These are phyloP conservation scores for Dysidea cf. avara DNA, from an alignment of 37 sponge, comb jelly and placozoan genomes.

Conservation along the genomic window DNA sequence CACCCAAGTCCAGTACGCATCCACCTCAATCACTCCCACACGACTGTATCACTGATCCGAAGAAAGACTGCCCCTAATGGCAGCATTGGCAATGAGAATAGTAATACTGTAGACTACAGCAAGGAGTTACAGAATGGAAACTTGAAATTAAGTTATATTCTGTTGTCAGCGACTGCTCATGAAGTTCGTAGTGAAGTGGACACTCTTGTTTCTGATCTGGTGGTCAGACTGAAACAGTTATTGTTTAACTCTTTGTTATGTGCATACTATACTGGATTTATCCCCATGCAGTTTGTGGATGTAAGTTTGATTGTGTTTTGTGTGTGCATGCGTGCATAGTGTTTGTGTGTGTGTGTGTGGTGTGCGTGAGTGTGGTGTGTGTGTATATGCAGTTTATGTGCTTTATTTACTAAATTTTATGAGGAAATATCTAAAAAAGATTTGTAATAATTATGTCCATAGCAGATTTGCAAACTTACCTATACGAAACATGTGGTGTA, in stretches of 20 bases:
- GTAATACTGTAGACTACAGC: no score
- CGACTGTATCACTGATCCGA: neutral
- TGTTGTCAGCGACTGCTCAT: conserved; percentile 57
- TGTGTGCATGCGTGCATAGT: no score
- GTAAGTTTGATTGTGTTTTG: no score
- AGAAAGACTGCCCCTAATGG: neutral
- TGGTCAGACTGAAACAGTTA: conserved; percentile 74
- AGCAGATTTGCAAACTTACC: no score
- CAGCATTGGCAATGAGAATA: neutral
- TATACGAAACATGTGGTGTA: no score
- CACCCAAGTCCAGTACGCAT: neutral
- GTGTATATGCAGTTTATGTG: no score
- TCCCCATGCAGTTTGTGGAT: conserved; percentile 78
- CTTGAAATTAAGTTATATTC: conserved; percentile 18
- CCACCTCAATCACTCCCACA: neutral
- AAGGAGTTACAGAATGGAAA: neutral
- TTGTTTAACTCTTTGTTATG: conserved; percentile 79
- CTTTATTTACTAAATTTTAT: no score
- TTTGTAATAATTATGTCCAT: no score
- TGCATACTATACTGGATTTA: conserved; percentile 79
- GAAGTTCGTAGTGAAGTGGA: conserved; percentile 69
- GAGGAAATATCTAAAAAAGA: no score
- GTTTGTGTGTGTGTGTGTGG: no score
- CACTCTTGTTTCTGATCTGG: conserved; percentile 48
- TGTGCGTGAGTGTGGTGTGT: no score